Percentiles rank a stretch among this genome's conserved stretches.
These are phyloP conservation scores for Himalopsyche phryganea DNA, from an alignment of 1,140 invertebrate genomes.

Conservation along the genomic window DNA sequence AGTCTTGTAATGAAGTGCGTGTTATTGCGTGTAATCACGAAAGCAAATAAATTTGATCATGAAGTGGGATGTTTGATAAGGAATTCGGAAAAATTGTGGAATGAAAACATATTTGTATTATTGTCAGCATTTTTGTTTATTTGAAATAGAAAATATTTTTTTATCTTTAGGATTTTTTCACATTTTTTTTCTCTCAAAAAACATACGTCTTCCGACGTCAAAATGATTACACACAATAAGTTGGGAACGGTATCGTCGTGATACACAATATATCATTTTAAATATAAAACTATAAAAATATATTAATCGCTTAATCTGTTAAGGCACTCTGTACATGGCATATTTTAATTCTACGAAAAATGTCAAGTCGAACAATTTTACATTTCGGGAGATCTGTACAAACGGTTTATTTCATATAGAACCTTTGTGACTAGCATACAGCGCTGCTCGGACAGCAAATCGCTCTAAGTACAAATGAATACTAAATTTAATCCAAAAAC, in stretches of 20 bases:
- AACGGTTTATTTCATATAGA: conserved; percentile 29
- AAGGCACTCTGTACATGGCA: conserved; percentile 36
- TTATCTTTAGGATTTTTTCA: conserved; percentile 16
- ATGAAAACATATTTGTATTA: neutral
- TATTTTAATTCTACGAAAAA: conserved; percentile 26
- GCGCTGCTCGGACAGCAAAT: conserved; percentile 13
- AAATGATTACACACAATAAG: conserved; percentile 5
- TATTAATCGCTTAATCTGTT: conserved; percentile 35
- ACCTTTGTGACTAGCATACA: conserved; percentile 35
- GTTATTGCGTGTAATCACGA: no score
- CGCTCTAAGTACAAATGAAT: conserved; percentile 27
- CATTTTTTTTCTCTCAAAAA: conserved; percentile 9
- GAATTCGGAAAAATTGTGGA: no score
- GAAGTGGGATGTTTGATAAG: no score
- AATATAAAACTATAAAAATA: conserved; percentile 35
- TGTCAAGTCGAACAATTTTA: conserved; percentile 2
- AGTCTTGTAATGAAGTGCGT: no score
- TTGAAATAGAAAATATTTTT: conserved; percentile 1
- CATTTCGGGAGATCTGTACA: conserved; percentile 34
- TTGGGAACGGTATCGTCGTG: conserved; percentile 8
- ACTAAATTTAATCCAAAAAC: conserved; percentile 10
- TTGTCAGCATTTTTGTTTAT: conserved; percentile 17
- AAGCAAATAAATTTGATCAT: no score
- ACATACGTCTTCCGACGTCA: conserved; percentile 7
- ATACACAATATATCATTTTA: conserved; percentile 29